Base-by-base conservation (phyloP, 2,797 vertebrate genomes). In the Psittacula derbiana region DNA sequence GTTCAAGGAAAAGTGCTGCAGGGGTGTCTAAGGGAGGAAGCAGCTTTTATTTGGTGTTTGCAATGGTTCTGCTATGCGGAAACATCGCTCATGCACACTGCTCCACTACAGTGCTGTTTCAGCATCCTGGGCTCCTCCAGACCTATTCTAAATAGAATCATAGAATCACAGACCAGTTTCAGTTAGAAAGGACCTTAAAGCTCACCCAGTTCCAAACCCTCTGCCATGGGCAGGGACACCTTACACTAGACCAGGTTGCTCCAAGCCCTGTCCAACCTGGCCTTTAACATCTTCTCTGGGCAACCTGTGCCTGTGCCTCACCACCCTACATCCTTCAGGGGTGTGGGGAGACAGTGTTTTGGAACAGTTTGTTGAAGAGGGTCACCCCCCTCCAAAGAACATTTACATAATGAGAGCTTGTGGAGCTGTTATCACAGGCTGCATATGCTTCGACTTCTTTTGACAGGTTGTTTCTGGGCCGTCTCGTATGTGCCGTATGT, bases 21-120 rank as follows among this genome's bases (percentile, higher is more conserved):
- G 30, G 28, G 25, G 52, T 2, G 0, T 47, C 38, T 25, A 2
- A 1, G 0, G 4, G 31, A 72, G 31, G 3, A 3, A 25, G 28
- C 0, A 1, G 40, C 40, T 70, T 72, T 55, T 40, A 21, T 55
- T 65, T 0, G 1, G 43, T 6, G 8, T 55, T 86, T 11, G 27
- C 43, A 16, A 14, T 21, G 36, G 20, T 66, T 91, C n/a, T 1
- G 3, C 76, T 66, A 81, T 31, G 43, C 21, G 41, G 40, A 69
- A 71, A 36, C 52, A 8, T 17, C 2, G 3, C 52, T 69, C 1
- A 0, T 3, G 9, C 33, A 66, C 11, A 2, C 9, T 16, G 53
- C 33, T 86, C 57, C 10, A 0, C 64, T 64, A 66, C 12, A 10
- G 49, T 14, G 33, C 38, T 79, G 18, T 71, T 58, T 33, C 57